Conservation (phyloP, 2,888 invertebrate species). For the Augochlorella aurata region DNA sequence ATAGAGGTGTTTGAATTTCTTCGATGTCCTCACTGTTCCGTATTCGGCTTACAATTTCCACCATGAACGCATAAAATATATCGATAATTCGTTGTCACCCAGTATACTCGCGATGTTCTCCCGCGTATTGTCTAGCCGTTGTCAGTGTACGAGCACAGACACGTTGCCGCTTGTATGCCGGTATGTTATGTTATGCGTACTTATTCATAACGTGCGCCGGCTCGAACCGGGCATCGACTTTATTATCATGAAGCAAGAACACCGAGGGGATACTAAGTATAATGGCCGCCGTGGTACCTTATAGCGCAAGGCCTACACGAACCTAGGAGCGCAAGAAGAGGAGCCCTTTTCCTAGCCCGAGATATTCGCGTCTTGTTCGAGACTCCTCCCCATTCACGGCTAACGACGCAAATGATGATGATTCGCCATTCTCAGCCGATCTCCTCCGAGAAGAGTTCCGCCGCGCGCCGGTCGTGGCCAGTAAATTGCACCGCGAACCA, state of each 20-base stretch:
- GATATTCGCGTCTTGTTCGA: conserved; percentile 38
- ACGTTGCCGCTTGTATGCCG: conserved; percentile 47
- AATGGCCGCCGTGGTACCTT: conserved; percentile 55
- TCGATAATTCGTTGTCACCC: not conserved
- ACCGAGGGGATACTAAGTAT: conserved; percentile 59
- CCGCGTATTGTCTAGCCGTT: conserved; percentile 46
- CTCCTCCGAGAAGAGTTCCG: not conserved
- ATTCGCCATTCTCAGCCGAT: conserved; percentile 50
- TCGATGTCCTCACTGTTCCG: too few species aligned
- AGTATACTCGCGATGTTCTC: conserved; percentile 31
- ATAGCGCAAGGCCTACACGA: conserved; percentile 15
- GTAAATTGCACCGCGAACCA: conserved; percentile 18
- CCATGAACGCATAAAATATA: too few species aligned
- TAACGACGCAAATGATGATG: conserved; percentile 54
- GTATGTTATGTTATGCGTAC: conserved; percentile 58
- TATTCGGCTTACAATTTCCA: too few species aligned
- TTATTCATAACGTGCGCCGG: conserved; percentile 65
- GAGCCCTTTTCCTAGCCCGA: conserved; percentile 31
- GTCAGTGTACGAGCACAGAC: conserved; percentile 53
- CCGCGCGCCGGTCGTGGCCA: conserved; percentile 11
- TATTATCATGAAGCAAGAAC: conserved; percentile 65
- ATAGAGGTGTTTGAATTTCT: too few species aligned
- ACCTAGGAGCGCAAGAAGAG: conserved; percentile 36
- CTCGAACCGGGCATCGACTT: conserved; percentile 59
- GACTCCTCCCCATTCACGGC: conserved; percentile 41